Percentiles rank a stretch among this genome's conserved stretches.
Conservation (phyloP, 2,797 vertebrate species). For the Acipenser oxyrinchus region DNA sequence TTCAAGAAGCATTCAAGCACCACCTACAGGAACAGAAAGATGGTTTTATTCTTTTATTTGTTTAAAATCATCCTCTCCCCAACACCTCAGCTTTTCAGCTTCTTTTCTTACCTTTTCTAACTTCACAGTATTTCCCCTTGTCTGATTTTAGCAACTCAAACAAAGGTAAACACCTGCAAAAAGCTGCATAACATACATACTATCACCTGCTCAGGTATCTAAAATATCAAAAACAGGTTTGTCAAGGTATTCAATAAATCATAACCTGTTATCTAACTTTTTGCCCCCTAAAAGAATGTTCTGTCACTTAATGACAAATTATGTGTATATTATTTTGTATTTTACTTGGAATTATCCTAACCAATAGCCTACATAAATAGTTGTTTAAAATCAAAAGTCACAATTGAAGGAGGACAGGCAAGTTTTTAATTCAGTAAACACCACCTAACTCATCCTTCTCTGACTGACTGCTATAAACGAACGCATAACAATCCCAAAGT, state of each 20-base stretch:
- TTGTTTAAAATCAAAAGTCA: too few species aligned
- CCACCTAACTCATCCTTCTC: too few species aligned
- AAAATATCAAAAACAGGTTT: constrained; percentile 12
- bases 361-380: too few species aligned
- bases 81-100: not conserved
- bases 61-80: not conserved
- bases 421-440: too few species aligned
- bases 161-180: not conserved
- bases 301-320: not conserved
- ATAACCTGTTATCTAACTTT: not conserved
- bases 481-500: too few species aligned
- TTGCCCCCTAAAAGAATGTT: not conserved
- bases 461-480: too few species aligned
- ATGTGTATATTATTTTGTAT: not conserved
- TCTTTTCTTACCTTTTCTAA: not conserved
- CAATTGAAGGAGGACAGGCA: too few species aligned
- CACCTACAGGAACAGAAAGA: constrained; percentile 61
- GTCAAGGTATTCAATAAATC: constrained; percentile 9
- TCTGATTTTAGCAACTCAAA: not conserved
- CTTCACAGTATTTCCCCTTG: not conserved
- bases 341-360: too few species aligned
- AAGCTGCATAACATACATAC: not conserved
- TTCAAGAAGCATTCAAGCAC: constrained; percentile 91
- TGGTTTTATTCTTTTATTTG: constrained; percentile 7
- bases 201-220: not conserved